phyloP scores from a whole-genome alignment of 1,140 invertebrate genomes.

The Camponotus vicinus region DNA sequence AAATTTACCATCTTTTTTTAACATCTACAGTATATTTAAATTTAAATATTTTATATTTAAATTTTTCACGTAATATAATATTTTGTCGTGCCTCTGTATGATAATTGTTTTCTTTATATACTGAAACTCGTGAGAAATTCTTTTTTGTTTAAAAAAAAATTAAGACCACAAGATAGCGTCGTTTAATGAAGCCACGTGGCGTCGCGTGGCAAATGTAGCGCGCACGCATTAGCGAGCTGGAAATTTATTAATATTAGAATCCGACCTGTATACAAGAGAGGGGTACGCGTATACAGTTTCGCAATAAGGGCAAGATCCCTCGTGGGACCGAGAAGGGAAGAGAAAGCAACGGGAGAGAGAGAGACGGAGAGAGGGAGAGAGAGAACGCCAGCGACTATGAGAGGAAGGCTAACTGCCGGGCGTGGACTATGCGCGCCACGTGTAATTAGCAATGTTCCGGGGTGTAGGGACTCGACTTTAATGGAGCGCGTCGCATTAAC shows the following conservation, averaged over 20 bases:
- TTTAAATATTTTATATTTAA: neutral
- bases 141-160: neutral
- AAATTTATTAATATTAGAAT: constrained; percentile 73
- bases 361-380: neutral
- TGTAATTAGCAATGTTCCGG: constrained; percentile 79
- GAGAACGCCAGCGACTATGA: neutral
- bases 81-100: neutral
- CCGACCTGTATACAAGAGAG: neutral
- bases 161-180: constrained; percentile 42
- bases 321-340: neutral
- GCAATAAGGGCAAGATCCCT: constrained; percentile 32
- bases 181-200: constrained; percentile 72
- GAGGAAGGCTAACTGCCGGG: constrained; percentile 52
- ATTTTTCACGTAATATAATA: neutral
- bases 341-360: neutral
- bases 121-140: neutral
- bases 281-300: constrained; percentile 8
- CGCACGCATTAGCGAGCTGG: constrained; percentile 38
- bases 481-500: constrained; percentile 80
- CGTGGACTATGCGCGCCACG: constrained; percentile 73
- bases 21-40: neutral
- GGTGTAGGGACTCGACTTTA: constrained; percentile 77
- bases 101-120: neutral
- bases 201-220: constrained; percentile 14
- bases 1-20: neutral